Evolutionary conservation across 2,797 vertebrate genomes (phyloP).

Genomic region (Microctenopoma lineatum): DNA sequence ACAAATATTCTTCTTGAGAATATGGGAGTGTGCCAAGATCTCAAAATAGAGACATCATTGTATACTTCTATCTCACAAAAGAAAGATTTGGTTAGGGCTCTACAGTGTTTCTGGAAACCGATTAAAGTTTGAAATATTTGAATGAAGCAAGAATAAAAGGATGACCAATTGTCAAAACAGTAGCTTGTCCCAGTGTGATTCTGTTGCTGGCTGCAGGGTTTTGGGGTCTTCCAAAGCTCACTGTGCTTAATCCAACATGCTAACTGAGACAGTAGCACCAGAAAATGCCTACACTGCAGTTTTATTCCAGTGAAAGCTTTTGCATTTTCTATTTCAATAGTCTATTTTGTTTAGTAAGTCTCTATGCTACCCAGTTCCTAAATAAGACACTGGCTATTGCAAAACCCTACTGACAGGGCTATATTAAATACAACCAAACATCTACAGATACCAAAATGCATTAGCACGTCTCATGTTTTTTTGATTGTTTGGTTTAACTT

Average conservation of each 20-base stretch:
- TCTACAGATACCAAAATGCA: too few relatives aligned
- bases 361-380: too few relatives aligned
- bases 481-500: too few relatives aligned
- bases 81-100: conserved; percentile 4
- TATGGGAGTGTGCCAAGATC: conserved; percentile 41
- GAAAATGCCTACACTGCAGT: conserved; percentile 36
- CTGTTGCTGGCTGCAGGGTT: conserved; percentile 25
- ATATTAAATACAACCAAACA: too few relatives aligned
- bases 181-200: conserved; percentile 2
- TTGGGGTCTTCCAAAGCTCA: conserved; percentile 17
- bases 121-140: conserved; percentile 35
- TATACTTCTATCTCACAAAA: neutral
- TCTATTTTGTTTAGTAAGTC: too few relatives aligned
- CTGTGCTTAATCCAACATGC: conserved; percentile 51
- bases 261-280: conserved; percentile 44
- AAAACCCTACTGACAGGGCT: too few relatives aligned
- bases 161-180: conserved; percentile 8
- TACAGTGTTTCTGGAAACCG: conserved; percentile 26
- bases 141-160: conserved; percentile 32
- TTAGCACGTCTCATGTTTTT: too few relatives aligned
- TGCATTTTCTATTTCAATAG: conserved; percentile 17
- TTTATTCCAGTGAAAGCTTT: conserved; percentile 11
- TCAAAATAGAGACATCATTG: conserved; percentile 57
- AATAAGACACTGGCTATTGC: too few relatives aligned
- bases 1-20: conserved; percentile 65